Conservation (phyloP, 2,797 vertebrate species). For the Muscicapa striata region DNA sequence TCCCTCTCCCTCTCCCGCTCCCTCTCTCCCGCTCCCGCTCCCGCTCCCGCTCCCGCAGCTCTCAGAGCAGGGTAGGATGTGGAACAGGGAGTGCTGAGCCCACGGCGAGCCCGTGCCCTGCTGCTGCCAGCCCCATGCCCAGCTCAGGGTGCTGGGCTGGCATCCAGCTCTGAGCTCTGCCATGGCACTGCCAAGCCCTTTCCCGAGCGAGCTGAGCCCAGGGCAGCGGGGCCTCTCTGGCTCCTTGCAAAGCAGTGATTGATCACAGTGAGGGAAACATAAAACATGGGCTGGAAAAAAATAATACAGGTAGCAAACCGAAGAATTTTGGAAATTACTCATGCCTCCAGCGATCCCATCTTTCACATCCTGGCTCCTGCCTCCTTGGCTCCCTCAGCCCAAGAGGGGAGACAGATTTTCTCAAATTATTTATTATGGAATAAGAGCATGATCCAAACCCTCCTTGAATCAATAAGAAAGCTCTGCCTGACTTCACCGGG, state of each 20-base stretch:
- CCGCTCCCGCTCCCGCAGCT: background rate
- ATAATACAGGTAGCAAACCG: background rate
- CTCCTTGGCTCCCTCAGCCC: background rate
- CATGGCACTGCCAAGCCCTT: background rate
- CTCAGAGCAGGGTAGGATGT: background rate
- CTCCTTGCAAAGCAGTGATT: slow-evolving; percentile 28
- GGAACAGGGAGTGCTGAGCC: accelerated
- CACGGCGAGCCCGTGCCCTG: background rate
- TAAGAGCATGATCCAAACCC: slow-evolving; percentile 13
- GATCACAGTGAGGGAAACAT: background rate
- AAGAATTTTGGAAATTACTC: slow-evolving; percentile 52
- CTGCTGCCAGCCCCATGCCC: background rate
- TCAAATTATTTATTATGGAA: slow-evolving; percentile 42
- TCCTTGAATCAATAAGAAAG: slow-evolving; percentile 8
- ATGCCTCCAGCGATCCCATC: slow-evolving; percentile 25
- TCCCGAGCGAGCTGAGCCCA: background rate
- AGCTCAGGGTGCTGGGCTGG: accelerated
- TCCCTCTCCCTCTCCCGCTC: background rate
- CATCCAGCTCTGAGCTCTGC: background rate
- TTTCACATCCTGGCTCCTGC: slow-evolving; percentile 42
- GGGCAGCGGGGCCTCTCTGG: background rate
- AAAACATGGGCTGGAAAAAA: background rate
- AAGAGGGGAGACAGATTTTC: slow-evolving; percentile 20
- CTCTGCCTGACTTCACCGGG: background rate
- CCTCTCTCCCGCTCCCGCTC: background rate